Conservation (phyloP, 2,888 invertebrate species). For the Alviniconcha strummeri region DNA sequence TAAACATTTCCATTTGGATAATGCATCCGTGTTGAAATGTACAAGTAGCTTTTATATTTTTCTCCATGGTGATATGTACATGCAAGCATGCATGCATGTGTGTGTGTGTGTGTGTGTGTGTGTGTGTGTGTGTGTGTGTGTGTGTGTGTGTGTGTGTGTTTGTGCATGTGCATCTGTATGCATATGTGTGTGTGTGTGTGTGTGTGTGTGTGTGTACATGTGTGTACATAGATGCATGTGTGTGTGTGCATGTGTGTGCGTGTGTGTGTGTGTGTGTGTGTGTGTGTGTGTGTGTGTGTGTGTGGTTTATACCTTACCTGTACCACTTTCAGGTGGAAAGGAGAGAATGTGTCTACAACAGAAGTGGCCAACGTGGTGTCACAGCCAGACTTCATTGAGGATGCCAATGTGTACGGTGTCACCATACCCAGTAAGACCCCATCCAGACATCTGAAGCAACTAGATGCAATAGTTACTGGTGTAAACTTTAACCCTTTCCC, state of each 20-base stretch:
- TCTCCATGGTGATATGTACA: neutral
- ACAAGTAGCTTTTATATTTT: neutral
- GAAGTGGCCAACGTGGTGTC: constrained; percentile 65
- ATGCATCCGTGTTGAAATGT: neutral
- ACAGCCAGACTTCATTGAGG: constrained; percentile 55
- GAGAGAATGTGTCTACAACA: constrained; percentile 69
- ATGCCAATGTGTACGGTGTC: constrained; percentile 68
- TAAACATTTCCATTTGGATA: neutral
- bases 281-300: neutral
- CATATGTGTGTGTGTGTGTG: neutral
- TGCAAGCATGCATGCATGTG: neutral
- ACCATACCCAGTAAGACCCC: constrained; percentile 55
- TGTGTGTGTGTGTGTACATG: neutral
- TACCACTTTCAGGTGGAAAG: constrained; percentile 62
- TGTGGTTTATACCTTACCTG: neutral
- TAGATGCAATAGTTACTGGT: too few relatives aligned
- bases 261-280: too few relatives aligned
- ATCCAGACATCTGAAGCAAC: too few relatives aligned
- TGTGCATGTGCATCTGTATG: neutral
- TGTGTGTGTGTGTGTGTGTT: neutral
- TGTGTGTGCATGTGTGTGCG: neutral
- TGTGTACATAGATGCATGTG: neutral
- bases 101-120: neutral
- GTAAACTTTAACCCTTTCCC: too few relatives aligned
- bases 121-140: neutral